These are phyloP conservation scores for Sanderia malayensis DNA, from an alignment of 30 jellyfish, hydroid and myxozoan species.

Conservation along the genomic window DNA sequence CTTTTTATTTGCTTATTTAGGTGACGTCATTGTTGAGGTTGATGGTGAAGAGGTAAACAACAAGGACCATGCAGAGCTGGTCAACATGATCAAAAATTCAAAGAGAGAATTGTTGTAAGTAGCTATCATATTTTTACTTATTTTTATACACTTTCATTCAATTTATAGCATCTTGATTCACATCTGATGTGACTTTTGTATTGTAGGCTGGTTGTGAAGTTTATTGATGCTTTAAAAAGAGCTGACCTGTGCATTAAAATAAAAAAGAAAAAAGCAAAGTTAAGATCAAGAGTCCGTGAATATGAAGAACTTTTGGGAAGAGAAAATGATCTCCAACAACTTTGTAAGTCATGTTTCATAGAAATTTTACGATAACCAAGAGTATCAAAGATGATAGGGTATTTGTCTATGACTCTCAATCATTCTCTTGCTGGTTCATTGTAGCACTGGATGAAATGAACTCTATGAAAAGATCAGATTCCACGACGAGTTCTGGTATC, in stretches of 20 bases:
- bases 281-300: constrained; percentile 62
- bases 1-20: too few species aligned
- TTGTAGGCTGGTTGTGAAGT: constrained; percentile 85
- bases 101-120: constrained; percentile 66
- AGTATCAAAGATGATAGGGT: too few species aligned
- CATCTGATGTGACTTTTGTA: too few species aligned
- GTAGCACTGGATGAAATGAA: not conserved
- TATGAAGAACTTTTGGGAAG: constrained; percentile 33
- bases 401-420: too few species aligned
- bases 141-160: not conserved
- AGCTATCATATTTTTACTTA: not conserved
- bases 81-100: constrained; percentile 48
- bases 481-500: constrained; percentile 66
- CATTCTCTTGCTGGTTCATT: too few species aligned
- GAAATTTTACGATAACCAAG: too few species aligned
- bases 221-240: constrained; percentile 74
- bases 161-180: too few species aligned
- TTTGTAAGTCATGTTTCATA: constrained; percentile 28
- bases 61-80: constrained; percentile 58
- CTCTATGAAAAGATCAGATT: constrained; percentile 50
- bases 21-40: constrained; percentile 84
- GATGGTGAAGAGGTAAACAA: constrained; percentile 53
- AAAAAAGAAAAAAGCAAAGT: constrained; percentile 65
- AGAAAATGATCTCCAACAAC: constrained; percentile 42
- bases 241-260: constrained; percentile 69